Percentiles rank a stretch among this genome's conserved stretches.
phyloP scores from a whole-genome alignment of 2,113 vertebrate genomes.

The Spermophilus dauricus region DNA sequence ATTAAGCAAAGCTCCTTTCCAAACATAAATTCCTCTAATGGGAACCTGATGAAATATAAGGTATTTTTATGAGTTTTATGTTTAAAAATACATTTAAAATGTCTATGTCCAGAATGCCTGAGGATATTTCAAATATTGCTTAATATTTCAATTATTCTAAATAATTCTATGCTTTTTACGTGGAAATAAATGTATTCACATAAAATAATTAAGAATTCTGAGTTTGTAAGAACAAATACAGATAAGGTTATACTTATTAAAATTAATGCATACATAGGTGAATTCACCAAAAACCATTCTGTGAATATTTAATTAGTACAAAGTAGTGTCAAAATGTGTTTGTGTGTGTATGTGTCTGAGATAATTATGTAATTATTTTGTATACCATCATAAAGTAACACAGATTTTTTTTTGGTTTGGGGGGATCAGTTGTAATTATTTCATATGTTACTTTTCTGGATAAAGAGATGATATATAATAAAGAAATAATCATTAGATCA shows the following conservation, averaged over 20 bases:
- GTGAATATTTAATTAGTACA: background rate
- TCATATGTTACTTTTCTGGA: background rate
- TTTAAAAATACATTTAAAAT: background rate
- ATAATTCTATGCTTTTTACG: background rate
- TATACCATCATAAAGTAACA: background rate
- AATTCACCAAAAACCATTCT: background rate
- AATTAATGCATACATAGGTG: background rate
- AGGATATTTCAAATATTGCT: background rate
- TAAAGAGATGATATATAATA: background rate
- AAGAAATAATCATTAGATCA: background rate
- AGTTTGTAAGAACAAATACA: constrained; percentile 8
- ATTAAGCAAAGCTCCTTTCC: background rate
- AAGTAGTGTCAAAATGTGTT: background rate
- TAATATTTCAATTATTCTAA: constrained; percentile 1
- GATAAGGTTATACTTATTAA: background rate
- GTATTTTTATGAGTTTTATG: background rate
- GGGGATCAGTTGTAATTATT: background rate
- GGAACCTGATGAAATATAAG: background rate
- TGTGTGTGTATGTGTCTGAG: background rate
- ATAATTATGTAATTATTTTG: background rate
- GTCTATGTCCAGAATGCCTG: background rate
- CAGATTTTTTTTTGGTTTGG: background rate
- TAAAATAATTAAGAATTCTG: constrained; percentile 11
- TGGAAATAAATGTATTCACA: background rate
- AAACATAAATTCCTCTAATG: background rate